phyloP scores from a whole-genome alignment of 2,888 invertebrate species.

The Adela reaumurella region DNA sequence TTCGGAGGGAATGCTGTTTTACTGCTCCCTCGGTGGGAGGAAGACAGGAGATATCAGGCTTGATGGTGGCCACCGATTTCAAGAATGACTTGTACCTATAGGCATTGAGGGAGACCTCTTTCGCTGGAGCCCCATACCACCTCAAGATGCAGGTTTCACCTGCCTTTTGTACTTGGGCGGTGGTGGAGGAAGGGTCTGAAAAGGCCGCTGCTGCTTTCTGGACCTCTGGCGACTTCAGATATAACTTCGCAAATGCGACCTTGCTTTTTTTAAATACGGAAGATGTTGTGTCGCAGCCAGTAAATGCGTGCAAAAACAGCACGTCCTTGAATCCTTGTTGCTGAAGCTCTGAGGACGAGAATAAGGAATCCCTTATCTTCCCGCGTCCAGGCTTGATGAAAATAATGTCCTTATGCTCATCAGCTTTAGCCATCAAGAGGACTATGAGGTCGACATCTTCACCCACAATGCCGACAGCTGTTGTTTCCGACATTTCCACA shows the following conservation, averaged over 20 bases:
- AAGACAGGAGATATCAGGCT: slow-evolving; percentile 1
- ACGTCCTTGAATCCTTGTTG: too few relatives aligned
- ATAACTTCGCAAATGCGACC: slow-evolving; percentile 2
- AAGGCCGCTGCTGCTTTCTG: slow-evolving; percentile 2
- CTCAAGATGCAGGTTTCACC: too few relatives aligned
- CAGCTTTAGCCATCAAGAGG: not conserved
- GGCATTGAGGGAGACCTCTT: too few relatives aligned
- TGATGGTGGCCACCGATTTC: too few relatives aligned
- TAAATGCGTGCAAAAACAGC: too few relatives aligned
- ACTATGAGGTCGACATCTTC: not conserved
- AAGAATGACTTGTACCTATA: too few relatives aligned
- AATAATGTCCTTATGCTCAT: not conserved
- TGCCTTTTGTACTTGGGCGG: too few relatives aligned
- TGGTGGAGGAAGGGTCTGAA: slow-evolving; percentile 1
- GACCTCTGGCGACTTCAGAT: slow-evolving; percentile 3
- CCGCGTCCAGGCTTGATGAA: not conserved
- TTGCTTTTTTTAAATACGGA: not conserved
- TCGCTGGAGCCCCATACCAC: too few relatives aligned
- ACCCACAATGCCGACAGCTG: not conserved
- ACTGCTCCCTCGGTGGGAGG: slow-evolving; percentile 3
- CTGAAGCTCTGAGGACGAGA: too few relatives aligned
- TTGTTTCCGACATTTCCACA: not conserved
- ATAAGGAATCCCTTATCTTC: not conserved
- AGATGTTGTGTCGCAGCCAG: too few relatives aligned
- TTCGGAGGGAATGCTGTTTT: slow-evolving; percentile 1